Conservation (phyloP, 2,888 invertebrate species). For the Urechis unicinctus region DNA sequence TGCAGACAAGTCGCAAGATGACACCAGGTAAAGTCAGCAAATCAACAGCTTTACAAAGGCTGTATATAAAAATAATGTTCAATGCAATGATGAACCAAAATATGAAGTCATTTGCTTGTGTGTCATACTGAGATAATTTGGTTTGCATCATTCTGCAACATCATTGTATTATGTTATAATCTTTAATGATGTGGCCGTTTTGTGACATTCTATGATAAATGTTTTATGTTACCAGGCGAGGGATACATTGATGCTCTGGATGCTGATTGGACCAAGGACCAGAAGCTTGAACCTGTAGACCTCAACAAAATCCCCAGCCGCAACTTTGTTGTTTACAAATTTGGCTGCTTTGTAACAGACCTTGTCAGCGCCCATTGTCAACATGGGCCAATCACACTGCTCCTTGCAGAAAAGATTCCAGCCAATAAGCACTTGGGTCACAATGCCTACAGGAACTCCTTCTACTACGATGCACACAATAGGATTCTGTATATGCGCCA, state of each 20-base stretch:
- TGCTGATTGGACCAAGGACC: conserved; percentile 37
- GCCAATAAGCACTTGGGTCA: conserved; percentile 32
- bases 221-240: conserved; percentile 29
- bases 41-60: too few species aligned
- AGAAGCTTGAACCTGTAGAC: conserved; percentile 38
- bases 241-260: conserved; percentile 38
- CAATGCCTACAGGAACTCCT: conserved; percentile 45
- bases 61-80: not conserved
- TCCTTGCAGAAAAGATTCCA: conserved; percentile 44
- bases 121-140: too few species aligned
- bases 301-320: conserved; percentile 40
- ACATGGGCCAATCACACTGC: conserved; percentile 37
- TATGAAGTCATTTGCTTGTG: too few species aligned
- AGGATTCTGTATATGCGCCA: conserved; percentile 38
- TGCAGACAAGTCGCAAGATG: not conserved
- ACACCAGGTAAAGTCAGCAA: too few species aligned
- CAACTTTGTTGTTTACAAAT: conserved; percentile 45
- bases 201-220: too few species aligned
- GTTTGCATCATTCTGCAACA: too few species aligned
- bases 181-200: too few species aligned
- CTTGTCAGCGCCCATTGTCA: conserved; percentile 37
- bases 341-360: conserved; percentile 41
- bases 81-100: too few species aligned
- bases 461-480: conserved; percentile 45
- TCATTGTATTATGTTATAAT: too few species aligned